Conservation (phyloP, 1,140 invertebrate genomes). For the Brachionus rotundiformis region DNA sequence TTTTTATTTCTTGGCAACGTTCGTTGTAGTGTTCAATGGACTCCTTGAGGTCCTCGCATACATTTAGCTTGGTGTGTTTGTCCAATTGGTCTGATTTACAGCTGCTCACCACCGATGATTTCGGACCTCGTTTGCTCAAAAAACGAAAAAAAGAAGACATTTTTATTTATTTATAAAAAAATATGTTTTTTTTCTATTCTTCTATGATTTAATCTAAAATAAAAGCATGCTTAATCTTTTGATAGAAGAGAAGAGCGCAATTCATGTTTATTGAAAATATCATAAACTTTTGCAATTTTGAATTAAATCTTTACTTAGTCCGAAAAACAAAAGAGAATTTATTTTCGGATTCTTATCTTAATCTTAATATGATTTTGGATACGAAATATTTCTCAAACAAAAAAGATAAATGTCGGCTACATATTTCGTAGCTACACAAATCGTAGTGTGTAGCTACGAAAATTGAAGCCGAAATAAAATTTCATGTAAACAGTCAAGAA, state of each 20-base stretch:
- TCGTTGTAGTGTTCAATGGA: constrained; percentile 48
- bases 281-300: neutral
- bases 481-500: too few relatives aligned
- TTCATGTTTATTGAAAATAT: neutral
- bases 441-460: neutral
- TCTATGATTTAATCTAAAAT: neutral
- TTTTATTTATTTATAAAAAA: neutral
- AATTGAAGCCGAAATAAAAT: neutral
- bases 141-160: constrained; percentile 51
- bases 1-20: constrained; percentile 7
- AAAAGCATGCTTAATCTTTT: neutral
- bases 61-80: constrained; percentile 26
- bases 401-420: too few relatives aligned
- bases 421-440: neutral
- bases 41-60: constrained; percentile 45
- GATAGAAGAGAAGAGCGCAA: too few relatives aligned
- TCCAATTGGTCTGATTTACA: neutral
- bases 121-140: constrained; percentile 34
- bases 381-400: too few relatives aligned
- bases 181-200: neutral
- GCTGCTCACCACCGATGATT: neutral
- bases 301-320: neutral
- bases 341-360: neutral
- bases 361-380: neutral
- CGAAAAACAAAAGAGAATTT: neutral